Percentiles rank a stretch among this genome's conserved stretches.
Evolutionary conservation across 2,113 vertebrate genomes (phyloP).

Genomic region (Condylura cristata): DNA sequence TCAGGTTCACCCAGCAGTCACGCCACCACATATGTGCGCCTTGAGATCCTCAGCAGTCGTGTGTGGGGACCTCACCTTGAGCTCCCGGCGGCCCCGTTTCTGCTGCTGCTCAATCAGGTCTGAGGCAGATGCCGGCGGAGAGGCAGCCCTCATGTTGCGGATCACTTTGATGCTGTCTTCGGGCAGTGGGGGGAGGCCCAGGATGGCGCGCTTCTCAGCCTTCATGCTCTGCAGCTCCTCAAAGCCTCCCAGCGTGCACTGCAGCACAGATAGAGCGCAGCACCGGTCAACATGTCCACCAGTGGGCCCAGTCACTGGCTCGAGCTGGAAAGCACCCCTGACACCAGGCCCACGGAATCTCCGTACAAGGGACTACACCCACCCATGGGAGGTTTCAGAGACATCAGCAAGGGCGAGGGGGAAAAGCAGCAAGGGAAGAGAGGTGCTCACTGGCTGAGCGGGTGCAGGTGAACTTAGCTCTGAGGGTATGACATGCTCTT

Average conservation of each 20-base stretch:
- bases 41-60: background rate
- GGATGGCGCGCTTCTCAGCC: conserved; percentile 89
- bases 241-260: conserved; percentile 98
- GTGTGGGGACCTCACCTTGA: conserved; percentile 88
- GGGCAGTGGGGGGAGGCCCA: conserved; percentile 93
- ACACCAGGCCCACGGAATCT: background rate
- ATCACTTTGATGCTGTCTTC: conserved; percentile 98
- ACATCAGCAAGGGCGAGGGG: background rate
- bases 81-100: conserved; percentile 94
- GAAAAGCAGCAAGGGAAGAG: background rate
- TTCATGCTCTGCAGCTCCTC: conserved; percentile 96
- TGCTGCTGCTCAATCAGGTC: conserved; percentile 99
- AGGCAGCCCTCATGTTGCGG: conserved; percentile 96
- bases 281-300: background rate
- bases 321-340: background rate
- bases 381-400: background rate
- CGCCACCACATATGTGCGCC: accelerated
- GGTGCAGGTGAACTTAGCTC: background rate
- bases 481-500: background rate
- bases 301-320: background rate
- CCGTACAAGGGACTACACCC: background rate
- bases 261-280: background rate
- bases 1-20: background rate
- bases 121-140: conserved; percentile 96
- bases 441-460: background rate